Base-by-base conservation (phyloP, 2,797 vertebrate species). In the Protonibea diacanthus region DNA sequence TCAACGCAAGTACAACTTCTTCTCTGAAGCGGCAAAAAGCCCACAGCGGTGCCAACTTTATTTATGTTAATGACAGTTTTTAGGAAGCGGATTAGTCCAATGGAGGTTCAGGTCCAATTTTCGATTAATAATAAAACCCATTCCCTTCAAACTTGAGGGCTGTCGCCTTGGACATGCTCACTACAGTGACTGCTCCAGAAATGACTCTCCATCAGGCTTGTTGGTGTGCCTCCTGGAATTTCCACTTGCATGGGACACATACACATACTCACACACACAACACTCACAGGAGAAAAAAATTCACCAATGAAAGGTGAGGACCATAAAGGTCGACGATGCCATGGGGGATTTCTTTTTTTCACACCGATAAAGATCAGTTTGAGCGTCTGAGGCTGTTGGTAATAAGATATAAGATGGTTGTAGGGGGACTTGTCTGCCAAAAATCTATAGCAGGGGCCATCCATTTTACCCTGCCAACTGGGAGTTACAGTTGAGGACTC, bases 381-480 rank as follows among this genome's bases (percentile, higher is more conserved):
- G 83, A 90, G 89, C 51, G 57, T 92, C 83, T 89, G 85, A 88
- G 90, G 78, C 89, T 65, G 85, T 87, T 85, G 86, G 90, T 94
- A 93, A 94, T 93, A 93, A 91, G 92, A 94, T 93, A 92, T 90
- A 83, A 92, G 88, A 94, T 78, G 80, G 87, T 88, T 86, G 86
- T 87, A 83, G 76, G 71, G 88, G 84, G 84, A 91, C 82, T 86
- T 90, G 92, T 93, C 89, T 88, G 90, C 85, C 88, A 90, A 87
- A 91, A 90, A 93, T 91, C 90, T 83, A 91, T 91, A 90, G 83
- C 87, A 88, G 80, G 83, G 71, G 91, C 85, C 77, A 92, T 94
- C 81, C 66, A 88, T 92, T 93, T 87, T 86, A 64, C 76, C 44
- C 80, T 65, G 83, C 69, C 86, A 85, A 84, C 88, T 84, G 89